Base-by-base conservation (phyloP, 2,113 vertebrate species). In the Danionella cerebrum region DNA sequence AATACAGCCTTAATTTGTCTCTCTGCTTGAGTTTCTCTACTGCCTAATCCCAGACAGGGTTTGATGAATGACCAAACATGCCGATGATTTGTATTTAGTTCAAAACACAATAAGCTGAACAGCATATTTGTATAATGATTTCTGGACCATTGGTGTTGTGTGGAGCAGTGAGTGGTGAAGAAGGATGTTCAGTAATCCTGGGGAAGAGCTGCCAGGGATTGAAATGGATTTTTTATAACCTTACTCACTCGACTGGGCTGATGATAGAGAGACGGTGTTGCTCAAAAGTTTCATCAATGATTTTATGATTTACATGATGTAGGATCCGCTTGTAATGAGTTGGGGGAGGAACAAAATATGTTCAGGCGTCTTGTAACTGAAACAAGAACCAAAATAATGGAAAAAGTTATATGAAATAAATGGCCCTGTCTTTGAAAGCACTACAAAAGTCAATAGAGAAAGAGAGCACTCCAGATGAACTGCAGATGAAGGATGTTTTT, bases 231-330 rank as follows among this genome's bases (percentile, higher is more conserved):
- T 83, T 76, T 79, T 71, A 10, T 19, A 78, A 73, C 78, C 74
- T 70, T 75, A 76, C 79, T 75, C 83, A 81, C 84, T 82, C 79
- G 81, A 75, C 70, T 82, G 79, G 83, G 75, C 82, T 35, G 42
- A 36, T 50, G 44, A 35, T 48, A 81, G 79, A 77, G 79, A 83
- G 81, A 80, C 64, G 67, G 74, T 77, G 78, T 67, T 72, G 52
- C 76, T 75, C 75, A 79, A 77, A 78, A 82, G 75, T 67, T 82
- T 82, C 78, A 78, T 81, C 71, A 81, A 83, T 84, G 79, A 85
- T 85, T 78, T 82, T 50, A 64, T 64, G 60, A 64, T 48, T 63
- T 48, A 63, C 33, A 36, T 63, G 42, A 60, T 60, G 42, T 60
- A 60, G 74, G 73, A 76, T 78, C 80, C 79, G 78, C 65, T 75